phyloP scores from a whole-genome alignment of 2,888 invertebrate genomes.

The Epinotia nisella region DNA sequence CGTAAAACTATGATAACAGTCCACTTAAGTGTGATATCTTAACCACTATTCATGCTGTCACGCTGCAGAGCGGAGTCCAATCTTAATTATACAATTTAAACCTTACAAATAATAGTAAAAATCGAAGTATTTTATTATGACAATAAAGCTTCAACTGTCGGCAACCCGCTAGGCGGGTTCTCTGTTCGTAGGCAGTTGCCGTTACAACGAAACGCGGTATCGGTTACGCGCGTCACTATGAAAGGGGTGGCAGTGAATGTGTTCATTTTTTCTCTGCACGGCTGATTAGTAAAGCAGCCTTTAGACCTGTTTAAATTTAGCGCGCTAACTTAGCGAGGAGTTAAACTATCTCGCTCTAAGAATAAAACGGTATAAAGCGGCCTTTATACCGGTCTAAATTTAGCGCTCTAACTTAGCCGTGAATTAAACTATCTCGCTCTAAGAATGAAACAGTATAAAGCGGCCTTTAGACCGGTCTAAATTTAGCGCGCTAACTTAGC shows the following conservation, averaged over 20 bases:
- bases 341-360: no score
- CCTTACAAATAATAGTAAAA: slow-evolving; percentile 25
- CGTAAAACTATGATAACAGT: slow-evolving; percentile 56
- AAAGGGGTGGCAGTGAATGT: background rate
- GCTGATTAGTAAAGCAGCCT: background rate
- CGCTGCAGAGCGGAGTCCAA: slow-evolving; percentile 20
- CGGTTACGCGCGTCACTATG: background rate
- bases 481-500: no score
- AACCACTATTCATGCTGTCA: slow-evolving; percentile 28
- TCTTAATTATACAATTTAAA: slow-evolving; percentile 22
- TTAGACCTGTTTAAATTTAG: no score
- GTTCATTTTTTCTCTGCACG: background rate
- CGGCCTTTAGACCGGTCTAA: no score
- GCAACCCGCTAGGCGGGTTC: background rate
- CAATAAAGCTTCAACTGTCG: background rate
- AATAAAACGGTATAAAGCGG: no score
- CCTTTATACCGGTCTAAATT: no score
- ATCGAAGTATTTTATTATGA: slow-evolving; percentile 13
- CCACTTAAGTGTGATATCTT: slow-evolving; percentile 50
- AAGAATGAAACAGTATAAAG: no score
- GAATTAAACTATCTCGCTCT: no score
- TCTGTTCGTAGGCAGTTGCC: background rate
- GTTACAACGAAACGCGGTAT: background rate
- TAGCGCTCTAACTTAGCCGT: no score
- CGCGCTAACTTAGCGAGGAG: no score